Base-by-base conservation (phyloP, 2,113 vertebrate species). In the Sarotherodon lohbergeri region DNA sequence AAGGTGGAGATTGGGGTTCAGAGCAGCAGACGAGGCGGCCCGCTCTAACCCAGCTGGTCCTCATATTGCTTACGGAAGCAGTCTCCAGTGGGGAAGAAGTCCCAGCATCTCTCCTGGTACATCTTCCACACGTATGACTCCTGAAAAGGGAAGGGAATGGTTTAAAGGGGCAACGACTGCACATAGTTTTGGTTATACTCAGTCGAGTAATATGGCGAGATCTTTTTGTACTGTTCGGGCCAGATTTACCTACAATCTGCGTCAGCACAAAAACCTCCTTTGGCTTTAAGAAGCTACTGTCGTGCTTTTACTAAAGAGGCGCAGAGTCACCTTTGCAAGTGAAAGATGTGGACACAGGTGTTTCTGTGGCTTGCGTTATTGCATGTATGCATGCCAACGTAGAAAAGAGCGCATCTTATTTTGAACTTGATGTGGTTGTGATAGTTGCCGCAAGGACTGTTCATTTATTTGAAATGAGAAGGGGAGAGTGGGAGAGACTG, bases 121-220 rank as follows among this genome's bases (percentile, higher is more conserved):
- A 99, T 98, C 96, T 99, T 99, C 99, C 99, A 99, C 79, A 99
- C 99, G 2, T 96, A 99, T 1, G 99, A 99, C 93, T 99, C 98
- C 98, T 99, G 95, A 27, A 96, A 96, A 82, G 9, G 4, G n/a
- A 19, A 22, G 3, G 24, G 13, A 19, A 34, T 16, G 12, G 11
- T 46, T 76, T 46, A 63, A 22, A 48, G 22, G 22, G 14, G 7
- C 36, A 16, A 17, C 16, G 4, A 11, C 68, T 71, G 5, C 66
- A 43, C n/a, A 24, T 43, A 16, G 66, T 43, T 71, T 71, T 16
- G 5, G 12, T 43, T 71, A 24, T 27, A 71, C 39, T 43, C 13
- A 71, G 16, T 71, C 3, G 29, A 61, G 29, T 32, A 61, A 61
- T 32, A 19, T 63, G 5, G 32, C 32, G 4, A 68, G 36, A 27